Evolutionary conservation across 23 tunicate genomes (phyloP).

Genomic region (Ascidia mentula): DNA sequence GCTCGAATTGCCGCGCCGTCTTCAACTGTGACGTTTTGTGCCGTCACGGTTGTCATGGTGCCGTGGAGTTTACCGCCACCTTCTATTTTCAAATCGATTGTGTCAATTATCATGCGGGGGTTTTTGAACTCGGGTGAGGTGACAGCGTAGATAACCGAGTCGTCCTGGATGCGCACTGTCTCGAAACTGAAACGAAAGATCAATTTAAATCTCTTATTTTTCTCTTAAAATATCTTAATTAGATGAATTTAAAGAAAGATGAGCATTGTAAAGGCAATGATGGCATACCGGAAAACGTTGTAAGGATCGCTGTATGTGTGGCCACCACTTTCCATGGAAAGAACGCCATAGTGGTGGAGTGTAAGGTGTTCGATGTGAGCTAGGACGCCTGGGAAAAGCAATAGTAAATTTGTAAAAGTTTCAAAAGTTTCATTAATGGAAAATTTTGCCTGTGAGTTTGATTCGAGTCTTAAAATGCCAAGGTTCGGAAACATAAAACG

Average conservation of each 20-base stretch:
- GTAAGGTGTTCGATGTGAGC: conserved; percentile 13
- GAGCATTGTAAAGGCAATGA: no score
- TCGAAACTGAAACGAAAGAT: conserved; percentile 16
- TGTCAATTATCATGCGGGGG: conserved; percentile 17
- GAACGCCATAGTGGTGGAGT: conserved; percentile 26
- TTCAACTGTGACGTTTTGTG: conserved; percentile 21
- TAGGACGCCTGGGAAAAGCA: conserved; percentile 15
- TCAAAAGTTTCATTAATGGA: neutral
- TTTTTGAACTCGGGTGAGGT: conserved; percentile 29
- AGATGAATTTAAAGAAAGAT: no score
- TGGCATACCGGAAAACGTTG: conserved; percentile 11
- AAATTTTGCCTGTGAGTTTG: neutral
- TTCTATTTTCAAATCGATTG: conserved; percentile 16
- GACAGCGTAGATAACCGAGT: conserved; percentile 12
- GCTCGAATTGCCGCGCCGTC: conserved; percentile 18
- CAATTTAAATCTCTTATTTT: no score
- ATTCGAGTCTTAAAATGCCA: no score
- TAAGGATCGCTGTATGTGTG: conserved; percentile 13
- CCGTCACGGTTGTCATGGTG: neutral
- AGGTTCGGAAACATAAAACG: no score
- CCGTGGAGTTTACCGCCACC: conserved; percentile 35
- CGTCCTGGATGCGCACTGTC: conserved; percentile 25
- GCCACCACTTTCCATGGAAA: conserved; percentile 35
- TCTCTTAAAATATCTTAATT: no score
- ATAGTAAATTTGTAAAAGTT: no score